phyloP scores from a whole-genome alignment of 2,113 vertebrate species.

The Cricetomys ansorgei region DNA sequence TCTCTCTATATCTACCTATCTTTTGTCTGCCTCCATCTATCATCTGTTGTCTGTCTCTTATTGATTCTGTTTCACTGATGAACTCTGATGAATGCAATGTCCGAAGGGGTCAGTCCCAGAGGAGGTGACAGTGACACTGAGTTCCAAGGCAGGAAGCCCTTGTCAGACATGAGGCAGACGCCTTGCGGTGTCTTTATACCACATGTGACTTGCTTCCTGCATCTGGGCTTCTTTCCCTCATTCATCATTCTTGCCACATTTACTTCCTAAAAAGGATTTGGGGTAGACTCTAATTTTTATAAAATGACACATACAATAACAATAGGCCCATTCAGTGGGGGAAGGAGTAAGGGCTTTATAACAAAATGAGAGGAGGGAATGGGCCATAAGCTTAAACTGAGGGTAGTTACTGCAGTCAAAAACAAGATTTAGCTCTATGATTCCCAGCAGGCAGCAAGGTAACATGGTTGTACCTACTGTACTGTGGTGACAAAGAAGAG shows the following conservation, averaged over 20 bases:
- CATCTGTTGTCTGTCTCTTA: not conserved
- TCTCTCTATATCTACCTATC: too few relatives aligned
- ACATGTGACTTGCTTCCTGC: not conserved
- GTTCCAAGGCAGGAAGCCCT: not conserved
- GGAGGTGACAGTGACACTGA: not conserved
- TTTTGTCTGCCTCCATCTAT: not conserved
- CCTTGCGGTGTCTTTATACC: not conserved
- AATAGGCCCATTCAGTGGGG: conserved; percentile 26
- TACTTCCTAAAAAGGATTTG: conserved; percentile 1
- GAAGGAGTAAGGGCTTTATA: conserved; percentile 44
- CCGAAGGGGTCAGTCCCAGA: not conserved
- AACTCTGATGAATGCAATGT: not conserved
- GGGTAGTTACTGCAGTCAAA: not conserved
- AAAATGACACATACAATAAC: conserved; percentile 51
- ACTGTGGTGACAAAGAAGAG: not conserved
- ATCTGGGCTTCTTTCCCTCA: not conserved
- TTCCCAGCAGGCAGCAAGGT: not conserved
- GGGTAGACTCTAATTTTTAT: conserved; percentile 52
- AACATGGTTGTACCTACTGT: not conserved
- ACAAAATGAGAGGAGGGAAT: conserved; percentile 46
- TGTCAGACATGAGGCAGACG: not conserved
- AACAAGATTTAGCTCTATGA: not conserved
- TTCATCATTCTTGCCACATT: not conserved
- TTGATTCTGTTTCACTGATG: not conserved
- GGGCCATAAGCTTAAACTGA: conserved; percentile 20